Conservation (phyloP, 2,797 vertebrate species). For the Acanthornis magna region DNA sequence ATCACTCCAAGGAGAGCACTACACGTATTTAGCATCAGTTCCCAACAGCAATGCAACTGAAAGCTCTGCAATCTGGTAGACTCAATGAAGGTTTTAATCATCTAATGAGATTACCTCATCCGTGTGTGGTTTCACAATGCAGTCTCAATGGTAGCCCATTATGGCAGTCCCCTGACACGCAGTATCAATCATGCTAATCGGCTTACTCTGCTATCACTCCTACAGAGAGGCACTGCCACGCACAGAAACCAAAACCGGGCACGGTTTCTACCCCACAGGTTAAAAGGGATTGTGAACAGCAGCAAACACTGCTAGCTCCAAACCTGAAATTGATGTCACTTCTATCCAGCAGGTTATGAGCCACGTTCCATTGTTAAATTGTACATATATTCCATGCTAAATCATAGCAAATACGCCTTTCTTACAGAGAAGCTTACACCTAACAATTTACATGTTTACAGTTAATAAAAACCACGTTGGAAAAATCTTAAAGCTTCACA, state of each 20-base stretch:
- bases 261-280: background rate
- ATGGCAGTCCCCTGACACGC: constrained; percentile 68
- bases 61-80: constrained; percentile 54
- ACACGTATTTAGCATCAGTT: constrained; percentile 24
- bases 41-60: constrained; percentile 31
- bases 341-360: background rate
- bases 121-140: constrained; percentile 47
- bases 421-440: background rate
- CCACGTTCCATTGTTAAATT: rapidly evolving
- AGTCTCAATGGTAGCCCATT: constrained; percentile 66
- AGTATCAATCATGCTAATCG: constrained; percentile 60
- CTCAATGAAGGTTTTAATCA: constrained; percentile 62
- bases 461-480: background rate
- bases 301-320: background rate
- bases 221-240: background rate
- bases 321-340: background rate
- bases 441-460: background rate
- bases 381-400: background rate
- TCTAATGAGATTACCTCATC: constrained; percentile 76
- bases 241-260: background rate
- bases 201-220: constrained; percentile 48
- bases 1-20: constrained; percentile 11
- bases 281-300: background rate
- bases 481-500: background rate
- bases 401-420: background rate